Percentiles rank a stretch among this genome's conserved stretches.
Evolutionary conservation across 2,888 invertebrate genomes (phyloP).

Genomic region (Leptopterna dolabrata): DNA sequence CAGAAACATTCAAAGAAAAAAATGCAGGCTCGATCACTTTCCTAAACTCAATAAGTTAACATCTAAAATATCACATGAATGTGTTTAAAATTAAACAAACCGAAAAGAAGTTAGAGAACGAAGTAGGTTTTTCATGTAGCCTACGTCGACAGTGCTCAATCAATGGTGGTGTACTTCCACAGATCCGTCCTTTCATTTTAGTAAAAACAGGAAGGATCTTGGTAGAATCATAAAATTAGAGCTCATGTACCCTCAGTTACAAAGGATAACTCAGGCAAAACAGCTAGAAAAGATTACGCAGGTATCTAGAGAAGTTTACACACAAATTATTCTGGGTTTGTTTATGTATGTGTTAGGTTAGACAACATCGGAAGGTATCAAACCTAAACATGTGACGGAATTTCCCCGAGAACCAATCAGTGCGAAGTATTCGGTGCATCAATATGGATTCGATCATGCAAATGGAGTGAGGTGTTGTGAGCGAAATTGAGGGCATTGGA

Average conservation of each 20-base stretch:
- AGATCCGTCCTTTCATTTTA: background rate
- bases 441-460: background rate
- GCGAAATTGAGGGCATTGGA: background rate
- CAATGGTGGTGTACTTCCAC: background rate
- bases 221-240: background rate
- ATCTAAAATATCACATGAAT: too few relatives aligned
- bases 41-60: too few relatives aligned
- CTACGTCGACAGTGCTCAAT: slow-evolving; percentile 1
- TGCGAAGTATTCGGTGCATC: background rate
- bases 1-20: too few relatives aligned
- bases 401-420: background rate
- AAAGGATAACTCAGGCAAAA: too few relatives aligned
- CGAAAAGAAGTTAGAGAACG: background rate
- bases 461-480: background rate
- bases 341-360: slow-evolving; percentile 39
- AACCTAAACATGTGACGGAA: background rate
- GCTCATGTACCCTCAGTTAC: background rate
- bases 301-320: background rate
- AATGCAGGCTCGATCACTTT: too few relatives aligned
- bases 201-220: background rate
- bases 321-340: background rate
- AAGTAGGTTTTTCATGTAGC: background rate
- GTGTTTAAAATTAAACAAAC: background rate
- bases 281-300: background rate
- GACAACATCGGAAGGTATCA: slow-evolving; percentile 31